Evolutionary conservation across 1,140 invertebrate species (phyloP).

Genomic region (Zaprionus tsacasi): DNA sequence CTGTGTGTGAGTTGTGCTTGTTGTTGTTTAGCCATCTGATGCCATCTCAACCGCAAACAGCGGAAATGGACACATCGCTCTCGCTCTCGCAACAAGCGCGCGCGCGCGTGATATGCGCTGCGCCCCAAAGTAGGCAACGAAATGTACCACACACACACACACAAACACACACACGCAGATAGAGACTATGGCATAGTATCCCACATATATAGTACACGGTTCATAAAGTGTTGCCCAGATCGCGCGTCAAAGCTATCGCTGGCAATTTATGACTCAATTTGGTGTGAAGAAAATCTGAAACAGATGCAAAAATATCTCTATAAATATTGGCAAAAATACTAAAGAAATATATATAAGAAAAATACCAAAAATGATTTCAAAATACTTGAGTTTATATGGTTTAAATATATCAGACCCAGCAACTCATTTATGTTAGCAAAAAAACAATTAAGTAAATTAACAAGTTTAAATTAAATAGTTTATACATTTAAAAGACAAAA

Average conservation of each 20-base stretch:
- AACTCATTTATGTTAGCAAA: too few species aligned
- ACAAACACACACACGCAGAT: background rate
- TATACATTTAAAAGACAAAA: too few species aligned
- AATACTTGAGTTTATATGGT: background rate
- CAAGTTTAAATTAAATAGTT: too few species aligned
- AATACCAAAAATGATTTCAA: background rate
- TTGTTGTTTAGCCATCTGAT: constrained; percentile 42
- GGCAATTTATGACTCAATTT: constrained; percentile 6
- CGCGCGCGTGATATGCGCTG: constrained; percentile 24
- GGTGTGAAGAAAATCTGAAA: background rate
- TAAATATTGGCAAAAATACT: too few species aligned
- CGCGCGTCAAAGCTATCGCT: constrained; percentile 2
- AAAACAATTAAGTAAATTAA: too few species aligned
- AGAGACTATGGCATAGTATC: background rate
- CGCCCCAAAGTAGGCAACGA: constrained; percentile 1
- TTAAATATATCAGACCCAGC: too few species aligned
- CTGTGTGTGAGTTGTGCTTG: constrained; percentile 1
- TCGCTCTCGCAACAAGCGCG: too few species aligned
- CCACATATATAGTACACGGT: background rate
- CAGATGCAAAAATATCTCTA: background rate
- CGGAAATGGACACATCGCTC: constrained; percentile 43
- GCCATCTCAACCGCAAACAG: constrained; percentile 27
- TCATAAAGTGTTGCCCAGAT: background rate
- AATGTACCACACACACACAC: constrained; percentile 2
- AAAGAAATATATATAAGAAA: background rate